Percentiles rank a stretch among this genome's conserved stretches.
phyloP scores from a whole-genome alignment of 64 coral and sea anemone genomes.

The Porites australiensis region DNA sequence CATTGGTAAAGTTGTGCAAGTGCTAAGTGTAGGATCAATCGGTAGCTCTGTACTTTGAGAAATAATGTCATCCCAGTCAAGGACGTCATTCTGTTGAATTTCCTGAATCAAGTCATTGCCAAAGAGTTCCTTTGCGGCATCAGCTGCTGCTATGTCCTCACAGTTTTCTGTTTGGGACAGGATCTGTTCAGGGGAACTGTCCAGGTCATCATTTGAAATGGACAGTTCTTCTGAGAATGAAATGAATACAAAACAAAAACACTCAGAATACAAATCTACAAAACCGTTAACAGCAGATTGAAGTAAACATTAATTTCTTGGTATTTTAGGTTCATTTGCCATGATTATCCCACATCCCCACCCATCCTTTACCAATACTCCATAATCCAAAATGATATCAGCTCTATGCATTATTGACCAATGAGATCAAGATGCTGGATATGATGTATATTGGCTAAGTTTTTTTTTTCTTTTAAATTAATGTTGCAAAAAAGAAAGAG shows the following conservation, averaged over 20 bases:
- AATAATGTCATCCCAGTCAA: conserved; percentile 99
- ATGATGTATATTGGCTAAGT: no score
- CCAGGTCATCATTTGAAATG: conserved; percentile 89
- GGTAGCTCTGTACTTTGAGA: conserved; percentile 88
- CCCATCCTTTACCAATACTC: no score
- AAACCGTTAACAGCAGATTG: no score
- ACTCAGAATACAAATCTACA: no score
- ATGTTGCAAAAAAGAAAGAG: no score
- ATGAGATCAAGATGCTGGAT: no score
- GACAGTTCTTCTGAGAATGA: conserved; percentile 81
- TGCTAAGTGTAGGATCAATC: conserved; percentile 81
- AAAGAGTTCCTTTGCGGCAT: conserved; percentile 99
- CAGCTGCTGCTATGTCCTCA: conserved; percentile 92
- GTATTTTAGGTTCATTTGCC: no score
- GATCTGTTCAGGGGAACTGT: conserved; percentile 39
- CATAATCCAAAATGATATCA: no score
- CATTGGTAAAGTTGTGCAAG: conserved; percentile 70
- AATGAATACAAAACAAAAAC: neutral
- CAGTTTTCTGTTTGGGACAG: conserved; percentile 55
- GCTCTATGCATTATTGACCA: no score
- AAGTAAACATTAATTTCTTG: no score
- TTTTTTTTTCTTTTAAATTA: no score
- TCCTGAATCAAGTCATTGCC: conserved; percentile 96
- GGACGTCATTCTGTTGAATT: conserved; percentile 95
- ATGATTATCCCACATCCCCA: no score